Base-by-base conservation (phyloP, 2,888 invertebrate species). In the Drosophila parthenogenetica region DNA sequence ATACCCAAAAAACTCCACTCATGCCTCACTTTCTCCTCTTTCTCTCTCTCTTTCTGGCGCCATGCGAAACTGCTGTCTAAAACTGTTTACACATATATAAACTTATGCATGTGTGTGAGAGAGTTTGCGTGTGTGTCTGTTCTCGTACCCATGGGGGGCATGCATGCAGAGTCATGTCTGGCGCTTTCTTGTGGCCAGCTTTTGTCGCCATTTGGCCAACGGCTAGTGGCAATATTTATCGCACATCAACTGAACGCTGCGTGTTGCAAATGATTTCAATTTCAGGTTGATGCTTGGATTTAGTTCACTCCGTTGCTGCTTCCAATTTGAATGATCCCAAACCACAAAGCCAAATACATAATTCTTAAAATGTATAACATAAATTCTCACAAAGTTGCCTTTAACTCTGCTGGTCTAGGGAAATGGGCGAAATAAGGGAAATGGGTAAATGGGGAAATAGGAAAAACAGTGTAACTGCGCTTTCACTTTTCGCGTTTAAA, bases 401-500 rank as follows among this genome's bases (percentile, higher is more conserved):
- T 70, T 73, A 64, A 69, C 60, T 64, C 37, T n/a, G 67, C 53
- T 29, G 40, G 1, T 61, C 32, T 17, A 55, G 66, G 35, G 35
- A 35, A 13, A 35, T 35, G 25, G 5, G 5, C 7, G 5, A 29
- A 35, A 22, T 54, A 46, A 22, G 61, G 59, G 35, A 35, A 35
- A 16, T 49, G 40, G 53, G 32, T 19, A 19, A 32, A 5, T 19
- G 14, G 35, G 43, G 43, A 43, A 55, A 22, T 35, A 11, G 43
- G 32, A 11, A 29, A 22, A 46, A 49, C 68, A 42, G 64, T 64
- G 68, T 50, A 66, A 49, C 60, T 58, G 58, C 43, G 77, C 74
- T 87, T 85, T 85, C 82, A 79, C 81, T 83, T 79, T 88, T 76
- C 73, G 68, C 75, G 70, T 58, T 74, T 59, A 84, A 87, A 87